Conservation (phyloP, 2,113 vertebrate genomes). For the Cheirogaleus medius region DNA sequence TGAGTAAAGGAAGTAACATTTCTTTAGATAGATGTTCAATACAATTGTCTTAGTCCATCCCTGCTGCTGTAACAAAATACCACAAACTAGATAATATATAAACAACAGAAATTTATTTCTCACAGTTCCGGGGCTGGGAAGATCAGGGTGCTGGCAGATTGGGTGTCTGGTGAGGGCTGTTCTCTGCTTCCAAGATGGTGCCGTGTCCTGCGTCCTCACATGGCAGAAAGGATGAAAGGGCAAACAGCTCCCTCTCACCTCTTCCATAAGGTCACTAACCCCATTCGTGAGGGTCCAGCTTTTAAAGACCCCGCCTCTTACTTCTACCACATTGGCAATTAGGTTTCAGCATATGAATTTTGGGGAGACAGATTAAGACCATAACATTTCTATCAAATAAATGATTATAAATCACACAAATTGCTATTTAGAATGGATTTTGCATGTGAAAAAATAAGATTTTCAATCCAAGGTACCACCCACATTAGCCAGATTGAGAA, state of each 20-base stretch:
- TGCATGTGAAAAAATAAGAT: neutral
- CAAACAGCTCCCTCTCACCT: neutral
- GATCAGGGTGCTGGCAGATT: neutral
- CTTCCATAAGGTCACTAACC: neutral
- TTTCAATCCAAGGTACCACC: neutral
- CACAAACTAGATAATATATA: neutral
- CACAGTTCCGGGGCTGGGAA: neutral
- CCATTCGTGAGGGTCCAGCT: neutral
- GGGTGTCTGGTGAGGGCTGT: neutral
- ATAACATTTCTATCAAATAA: neutral
- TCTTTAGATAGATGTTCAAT: neutral
- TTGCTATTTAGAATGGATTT: neutral
- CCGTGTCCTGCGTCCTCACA: neutral
- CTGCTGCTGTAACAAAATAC: neutral
- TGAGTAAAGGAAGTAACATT: neutral
- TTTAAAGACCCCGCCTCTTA: neutral
- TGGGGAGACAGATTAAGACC: neutral
- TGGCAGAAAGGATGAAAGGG: neutral
- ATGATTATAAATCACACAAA: neutral
- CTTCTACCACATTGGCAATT: neutral
- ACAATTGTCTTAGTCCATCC: neutral
- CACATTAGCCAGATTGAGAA: neutral
- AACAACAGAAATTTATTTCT: neutral
- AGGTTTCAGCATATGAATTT: neutral
- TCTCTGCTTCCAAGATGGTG: neutral